Percentiles rank a stretch among this genome's conserved stretches.
These are phyloP conservation scores for Sphaeridia pumilis DNA, from an alignment of 2,888 invertebrate species.

Conservation along the genomic window DNA sequence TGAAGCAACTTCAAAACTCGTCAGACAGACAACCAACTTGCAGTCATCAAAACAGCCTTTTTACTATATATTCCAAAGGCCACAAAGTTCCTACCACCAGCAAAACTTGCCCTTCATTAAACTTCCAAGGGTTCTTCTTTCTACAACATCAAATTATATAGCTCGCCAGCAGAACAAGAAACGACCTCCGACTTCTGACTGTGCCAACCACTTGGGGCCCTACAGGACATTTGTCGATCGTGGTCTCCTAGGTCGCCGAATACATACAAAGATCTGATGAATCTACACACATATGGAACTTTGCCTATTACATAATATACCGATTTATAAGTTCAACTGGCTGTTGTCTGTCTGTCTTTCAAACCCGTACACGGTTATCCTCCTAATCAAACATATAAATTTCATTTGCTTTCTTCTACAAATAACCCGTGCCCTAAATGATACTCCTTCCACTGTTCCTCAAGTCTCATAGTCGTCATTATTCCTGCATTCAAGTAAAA, in stretches of 20 bases:
- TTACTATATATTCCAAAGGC: too few species aligned
- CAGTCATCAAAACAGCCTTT: too few species aligned
- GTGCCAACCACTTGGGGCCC: slow-evolving; percentile 2
- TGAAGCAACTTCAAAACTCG: too few species aligned
- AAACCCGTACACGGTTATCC: neutral
- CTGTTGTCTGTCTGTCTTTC: neutral
- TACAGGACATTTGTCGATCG: neutral
- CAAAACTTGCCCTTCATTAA: slow-evolving; percentile 4
- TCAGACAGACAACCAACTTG: slow-evolving; percentile 3
- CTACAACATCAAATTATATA: too few species aligned
- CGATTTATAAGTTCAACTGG: too few species aligned
- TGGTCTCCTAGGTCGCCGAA: neutral
- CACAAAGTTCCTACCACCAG: too few species aligned
- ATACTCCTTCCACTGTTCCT: too few species aligned
- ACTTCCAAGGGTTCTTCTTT: slow-evolving; percentile 1
- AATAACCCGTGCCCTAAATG: neutral
- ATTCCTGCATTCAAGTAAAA: too few species aligned
- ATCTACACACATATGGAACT: too few species aligned
- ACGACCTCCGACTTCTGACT: slow-evolving; percentile 3
- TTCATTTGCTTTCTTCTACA: slow-evolving; percentile 1
- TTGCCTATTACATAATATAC: too few species aligned
- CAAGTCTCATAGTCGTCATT: too few species aligned
- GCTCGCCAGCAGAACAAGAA: neutral
- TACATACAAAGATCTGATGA: too few species aligned
- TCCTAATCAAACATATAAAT: neutral